Evolutionary conservation across 2,888 invertebrate species (phyloP), one percentile per base, ranked within the genome.

Genomic region (Plusia festucae): DNA sequence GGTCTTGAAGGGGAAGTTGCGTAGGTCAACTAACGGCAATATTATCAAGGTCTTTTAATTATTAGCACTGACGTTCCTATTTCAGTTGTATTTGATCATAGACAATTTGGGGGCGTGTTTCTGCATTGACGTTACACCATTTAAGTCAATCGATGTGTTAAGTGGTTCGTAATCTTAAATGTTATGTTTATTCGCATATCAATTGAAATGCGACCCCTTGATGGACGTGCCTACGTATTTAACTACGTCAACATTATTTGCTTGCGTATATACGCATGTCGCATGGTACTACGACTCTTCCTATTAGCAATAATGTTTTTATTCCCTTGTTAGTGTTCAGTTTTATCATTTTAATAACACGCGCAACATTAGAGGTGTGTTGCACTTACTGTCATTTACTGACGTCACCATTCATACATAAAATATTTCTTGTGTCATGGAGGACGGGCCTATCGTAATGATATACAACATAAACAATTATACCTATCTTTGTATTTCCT

Each of bases 131-230:
- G 81, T 73, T 76, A 22, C 52, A 49, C 18, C 51, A 66, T 76
- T 73, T 73, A 67, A 66, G 68, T 56, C 68, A 76, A 81, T 73
- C 68, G 73, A 75, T 62, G 53, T 67, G 68, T 75, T 65, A 78
- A 71, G 76, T 73, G 73, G 73, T 57, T 62, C 60, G 65, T 71
- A 62, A 76, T 76, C 61, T 71, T 68, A 57, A 81, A 79, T 69
- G 66, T 78, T 73, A 68, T 79, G 81, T 79, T 79, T 79, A 76
- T 81, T 78, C 68, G 40, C 65, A 58, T 72, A 69, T 70, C 79
- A 79, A 79, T 79, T 79, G 79, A 78, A 65, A 69, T 66, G 73
- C 60, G 79, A 73, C 79, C 68, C 67, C 59, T 53, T 61, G 62
- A 75, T 53, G 60, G 60, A 59, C n/a, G 52, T 53, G n/a, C n/a